Conservation (phyloP, 2,797 vertebrate genomes). For the Arrhamphus sclerolepis region DNA sequence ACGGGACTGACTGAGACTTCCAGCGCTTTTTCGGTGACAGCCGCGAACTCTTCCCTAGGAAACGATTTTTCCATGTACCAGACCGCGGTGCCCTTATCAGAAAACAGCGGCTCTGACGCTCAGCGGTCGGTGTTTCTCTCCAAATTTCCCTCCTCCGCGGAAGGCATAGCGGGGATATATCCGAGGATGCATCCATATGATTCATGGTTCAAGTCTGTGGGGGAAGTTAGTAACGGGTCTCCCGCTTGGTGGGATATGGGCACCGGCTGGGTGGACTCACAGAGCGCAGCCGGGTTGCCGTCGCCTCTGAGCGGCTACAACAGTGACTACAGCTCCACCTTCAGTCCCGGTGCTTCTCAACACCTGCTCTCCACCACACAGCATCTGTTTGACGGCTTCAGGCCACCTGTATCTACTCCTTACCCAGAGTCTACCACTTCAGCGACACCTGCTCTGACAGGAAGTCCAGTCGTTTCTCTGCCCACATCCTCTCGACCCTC, state of each 20-base stretch:
- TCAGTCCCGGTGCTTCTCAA: conserved; percentile 83
- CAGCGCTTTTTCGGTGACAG: conserved; percentile 87
- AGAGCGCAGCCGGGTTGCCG: conserved; percentile 84
- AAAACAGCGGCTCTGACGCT: conserved; percentile 75
- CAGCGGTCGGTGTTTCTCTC: conserved; percentile 89
- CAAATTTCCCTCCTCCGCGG: conserved; percentile 89
- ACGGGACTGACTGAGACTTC: conserved; percentile 82
- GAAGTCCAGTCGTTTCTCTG: conserved; percentile 72
- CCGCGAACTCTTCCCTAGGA: conserved; percentile 84
- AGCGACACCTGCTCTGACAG: conserved; percentile 73
- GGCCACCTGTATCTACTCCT: conserved; percentile 84
- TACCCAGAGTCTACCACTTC: conserved; percentile 84
- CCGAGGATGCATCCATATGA: conserved; percentile 92
- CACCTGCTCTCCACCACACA: conserved; percentile 88
- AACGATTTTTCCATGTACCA: conserved; percentile 91
- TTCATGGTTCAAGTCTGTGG: conserved; percentile 89
- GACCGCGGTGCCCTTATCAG: conserved; percentile 69
- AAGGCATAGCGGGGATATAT: conserved; percentile 89
- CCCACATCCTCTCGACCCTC: conserved; percentile 75
- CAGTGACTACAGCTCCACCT: conserved; percentile 89
- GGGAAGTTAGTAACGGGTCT: conserved; percentile 79
- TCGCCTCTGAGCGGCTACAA: conserved; percentile 88
- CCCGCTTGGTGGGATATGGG: conserved; percentile 94
- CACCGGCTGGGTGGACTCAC: conserved; percentile 89
- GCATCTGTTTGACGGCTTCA: conserved; percentile 93